Evolutionary conservation across 2,888 invertebrate species (phyloP), one percentile per base, ranked within the genome.

Genomic region (Drosophila neotestacea): DNA sequence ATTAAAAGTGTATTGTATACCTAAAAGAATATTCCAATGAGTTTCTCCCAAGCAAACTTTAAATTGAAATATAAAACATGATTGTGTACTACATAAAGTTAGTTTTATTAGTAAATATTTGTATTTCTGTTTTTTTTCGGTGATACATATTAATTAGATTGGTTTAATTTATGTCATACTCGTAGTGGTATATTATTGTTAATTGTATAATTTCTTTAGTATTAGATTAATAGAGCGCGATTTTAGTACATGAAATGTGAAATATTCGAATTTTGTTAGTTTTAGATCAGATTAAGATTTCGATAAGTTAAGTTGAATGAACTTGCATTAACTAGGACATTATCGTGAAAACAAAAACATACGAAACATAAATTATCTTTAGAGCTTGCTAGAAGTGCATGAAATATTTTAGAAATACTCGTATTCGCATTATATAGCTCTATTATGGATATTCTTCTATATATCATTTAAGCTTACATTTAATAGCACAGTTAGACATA

Each of bases 401-500:
- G 70, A 71, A 65, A 71, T 73, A 70, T 74, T 79, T 71, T 55
- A 34, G 47, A 78, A 79, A 66, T 81, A 68, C 71, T 70, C 38
- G 55, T 47, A 63, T 50, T 66, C 39, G 55, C 46, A 47, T 62
- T 65, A 61, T 34, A 61, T 77, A 55, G 73, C 52, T 48, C 76
- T 65, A 61, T 55, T 63, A 34, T 56, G 73, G 52, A 69, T 70
- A 64, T 75, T 69, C 34, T 32, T 55, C 39, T 62, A 62, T 73
- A 65, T 73, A 63, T 74, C 69, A 36, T 59, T 58, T 78, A 79
- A 78, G 89, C 90, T 90, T 91, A 90, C 77, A 90, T 75, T 89
- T 90, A 90, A 83, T 90, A 90, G 91, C 91, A 90, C 90, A 90
- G 91, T 82, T 87, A 91, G 90, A 81, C 77, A 86, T 85, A 83